A percentile compares a stretch with the other conserved stretches of the same genome.
Evolutionary conservation across 2,797 vertebrate genomes (phyloP).

Genomic region (Cebuella pygmaea): DNA sequence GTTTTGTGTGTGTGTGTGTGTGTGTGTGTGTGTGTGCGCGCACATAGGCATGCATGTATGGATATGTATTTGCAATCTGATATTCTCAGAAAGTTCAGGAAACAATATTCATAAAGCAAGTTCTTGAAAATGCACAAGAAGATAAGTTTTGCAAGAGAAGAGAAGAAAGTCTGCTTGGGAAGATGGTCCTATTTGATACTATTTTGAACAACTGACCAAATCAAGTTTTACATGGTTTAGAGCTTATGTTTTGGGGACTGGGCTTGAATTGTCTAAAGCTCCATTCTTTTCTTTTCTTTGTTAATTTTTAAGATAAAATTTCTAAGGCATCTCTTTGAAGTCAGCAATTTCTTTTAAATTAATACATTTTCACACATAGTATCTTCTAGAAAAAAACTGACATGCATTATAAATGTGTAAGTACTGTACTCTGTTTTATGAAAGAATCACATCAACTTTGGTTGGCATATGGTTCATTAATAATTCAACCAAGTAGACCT

Average conservation of each 20-base stretch:
- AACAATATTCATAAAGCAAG: not conserved
- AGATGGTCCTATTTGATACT: not conserved
- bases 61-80: not conserved
- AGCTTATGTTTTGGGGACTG: not conserved
- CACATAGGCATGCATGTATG: not conserved
- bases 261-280: not conserved
- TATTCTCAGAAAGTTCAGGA: not conserved
- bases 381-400: slow-evolving; percentile 36
- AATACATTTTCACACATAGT: not conserved
- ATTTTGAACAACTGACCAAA: not conserved
- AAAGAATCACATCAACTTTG: slow-evolving; percentile 65
- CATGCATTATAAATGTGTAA: slow-evolving; percentile 32
- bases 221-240: not conserved
- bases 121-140: not conserved
- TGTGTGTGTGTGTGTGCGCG: not conserved
- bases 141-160: not conserved
- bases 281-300: not conserved
- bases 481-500: slow-evolving; percentile 69
- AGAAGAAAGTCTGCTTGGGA: not conserved
- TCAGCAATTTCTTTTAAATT: not conserved
- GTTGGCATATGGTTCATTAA: slow-evolving; percentile 69
- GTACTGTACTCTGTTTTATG: not conserved
- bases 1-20: not conserved
- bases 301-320: slow-evolving; percentile 1
- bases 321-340: not conserved